A percentile compares a stretch with the other conserved stretches of the same genome.
Conservation (phyloP, 2,797 vertebrate genomes). For the Eulemur rubriventer region DNA sequence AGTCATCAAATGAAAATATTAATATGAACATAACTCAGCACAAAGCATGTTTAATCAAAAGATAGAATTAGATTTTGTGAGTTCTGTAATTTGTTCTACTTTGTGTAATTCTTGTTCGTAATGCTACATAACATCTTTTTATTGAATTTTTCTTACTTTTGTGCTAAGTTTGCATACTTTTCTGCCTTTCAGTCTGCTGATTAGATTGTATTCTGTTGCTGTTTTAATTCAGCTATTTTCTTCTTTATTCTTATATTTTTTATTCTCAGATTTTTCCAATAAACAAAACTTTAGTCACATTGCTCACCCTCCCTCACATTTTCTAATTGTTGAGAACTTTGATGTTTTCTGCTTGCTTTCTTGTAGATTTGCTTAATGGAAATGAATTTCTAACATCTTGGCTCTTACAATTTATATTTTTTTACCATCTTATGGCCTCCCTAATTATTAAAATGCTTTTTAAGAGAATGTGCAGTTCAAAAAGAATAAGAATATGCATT, state of each 20-base stretch:
- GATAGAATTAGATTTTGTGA: neutral
- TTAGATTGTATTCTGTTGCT: neutral
- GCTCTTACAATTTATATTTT: neutral
- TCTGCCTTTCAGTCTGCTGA: neutral
- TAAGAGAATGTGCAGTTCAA: neutral
- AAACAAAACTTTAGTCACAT: neutral
- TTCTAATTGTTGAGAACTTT: neutral
- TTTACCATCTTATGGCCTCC: neutral
- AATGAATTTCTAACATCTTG: slow-evolving; percentile 36
- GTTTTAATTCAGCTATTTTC: neutral
- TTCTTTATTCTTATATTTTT: slow-evolving; percentile 14
- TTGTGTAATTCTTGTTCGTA: neutral
- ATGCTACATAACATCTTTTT: neutral
- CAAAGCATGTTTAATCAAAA: neutral
- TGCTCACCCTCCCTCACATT: neutral
- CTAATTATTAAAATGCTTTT: neutral
- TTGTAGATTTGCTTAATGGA: slow-evolving; percentile 18
- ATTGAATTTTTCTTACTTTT: neutral
- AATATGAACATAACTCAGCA: neutral
- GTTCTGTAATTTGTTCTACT: neutral
- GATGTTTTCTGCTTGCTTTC: neutral
- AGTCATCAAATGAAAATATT: neutral
- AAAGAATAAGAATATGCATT: neutral
- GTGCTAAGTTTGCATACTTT: neutral
- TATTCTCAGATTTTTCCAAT: slow-evolving; percentile 17